A percentile compares a stretch with the other conserved stretches of the same genome.
These are phyloP conservation scores for Pithys albifrons DNA, from an alignment of 2,113 vertebrate genomes.

Conservation along the genomic window DNA sequence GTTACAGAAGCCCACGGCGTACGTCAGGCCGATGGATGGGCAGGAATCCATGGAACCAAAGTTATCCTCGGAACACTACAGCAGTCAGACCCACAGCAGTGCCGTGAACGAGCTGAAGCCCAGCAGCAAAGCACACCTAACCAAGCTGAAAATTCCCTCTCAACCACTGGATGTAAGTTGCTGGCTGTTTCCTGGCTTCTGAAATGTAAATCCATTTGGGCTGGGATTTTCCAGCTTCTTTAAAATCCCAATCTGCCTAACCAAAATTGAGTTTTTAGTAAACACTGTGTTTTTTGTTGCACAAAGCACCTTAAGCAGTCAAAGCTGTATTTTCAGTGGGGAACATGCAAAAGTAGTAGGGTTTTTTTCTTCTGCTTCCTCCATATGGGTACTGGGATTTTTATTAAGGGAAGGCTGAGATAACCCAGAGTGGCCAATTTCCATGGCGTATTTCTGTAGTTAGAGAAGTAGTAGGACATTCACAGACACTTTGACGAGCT, in stretches of 20 bases:
- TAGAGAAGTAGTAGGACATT: background rate
- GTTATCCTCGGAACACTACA: slow-evolving; percentile 87
- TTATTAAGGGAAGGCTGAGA: background rate
- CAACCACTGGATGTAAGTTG: slow-evolving; percentile 89
- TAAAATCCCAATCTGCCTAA: background rate
- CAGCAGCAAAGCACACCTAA: slow-evolving; percentile 90
- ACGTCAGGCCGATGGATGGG: slow-evolving; percentile 97
- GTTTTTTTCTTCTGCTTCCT: background rate
- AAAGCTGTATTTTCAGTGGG: background rate
- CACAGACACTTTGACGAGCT: background rate
- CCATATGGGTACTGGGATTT: background rate
- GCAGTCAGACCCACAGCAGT: slow-evolving; percentile 85
- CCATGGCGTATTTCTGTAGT: background rate
- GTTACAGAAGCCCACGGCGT: slow-evolving; percentile 97
- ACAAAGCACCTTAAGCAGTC: background rate
- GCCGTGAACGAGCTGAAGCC: slow-evolving; percentile 90
- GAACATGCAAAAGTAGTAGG: background rate
- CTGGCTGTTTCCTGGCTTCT: background rate
- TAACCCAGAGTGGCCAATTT: background rate
- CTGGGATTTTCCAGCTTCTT: slow-evolving; percentile 3
- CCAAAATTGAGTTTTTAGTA: background rate
- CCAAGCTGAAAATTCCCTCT: slow-evolving; percentile 97
- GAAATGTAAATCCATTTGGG: background rate
- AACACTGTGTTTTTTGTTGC: background rate
- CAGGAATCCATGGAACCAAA: slow-evolving; percentile 95